These are phyloP conservation scores for Philhelius pedissequus DNA, from an alignment of 2,888 invertebrate genomes.

Conservation along the genomic window DNA sequence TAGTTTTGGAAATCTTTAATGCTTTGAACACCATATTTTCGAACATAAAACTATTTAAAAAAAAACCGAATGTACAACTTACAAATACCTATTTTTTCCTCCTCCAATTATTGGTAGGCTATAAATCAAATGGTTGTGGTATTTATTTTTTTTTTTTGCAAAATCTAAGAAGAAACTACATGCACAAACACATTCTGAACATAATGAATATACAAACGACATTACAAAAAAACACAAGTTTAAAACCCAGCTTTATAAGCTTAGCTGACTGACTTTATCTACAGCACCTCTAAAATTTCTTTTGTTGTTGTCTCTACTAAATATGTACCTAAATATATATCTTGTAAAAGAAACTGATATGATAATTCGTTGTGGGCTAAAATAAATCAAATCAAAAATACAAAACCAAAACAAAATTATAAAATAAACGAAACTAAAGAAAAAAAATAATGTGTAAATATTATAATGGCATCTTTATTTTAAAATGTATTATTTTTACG, in stretches of 20 bases:
- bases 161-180: too few species aligned
- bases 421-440: neutral
- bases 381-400: conserved; percentile 3
- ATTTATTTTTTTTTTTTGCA: too few species aligned
- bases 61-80: too few species aligned
- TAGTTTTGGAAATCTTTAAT: too few species aligned
- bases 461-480: conserved; percentile 42
- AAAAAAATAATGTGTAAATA: neutral
- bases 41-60: too few species aligned
- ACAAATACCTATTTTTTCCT: too few species aligned
- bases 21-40: too few species aligned
- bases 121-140: too few species aligned
- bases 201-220: too few species aligned
- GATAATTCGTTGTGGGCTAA: conserved; percentile 64
- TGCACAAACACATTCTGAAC: too few species aligned
- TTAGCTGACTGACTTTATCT: neutral
- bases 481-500: neutral
- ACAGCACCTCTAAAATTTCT: neutral
- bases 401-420: neutral
- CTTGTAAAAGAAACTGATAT: conserved; percentile 47
- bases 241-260: neutral
- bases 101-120: too few species aligned
- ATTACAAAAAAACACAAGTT: neutral
- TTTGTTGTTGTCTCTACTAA: too few species aligned
- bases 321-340: conserved; percentile 4